These are phyloP conservation scores for Ramphastos sulfuratus DNA, from an alignment of 2,113 vertebrate genomes.

Conservation along the genomic window DNA sequence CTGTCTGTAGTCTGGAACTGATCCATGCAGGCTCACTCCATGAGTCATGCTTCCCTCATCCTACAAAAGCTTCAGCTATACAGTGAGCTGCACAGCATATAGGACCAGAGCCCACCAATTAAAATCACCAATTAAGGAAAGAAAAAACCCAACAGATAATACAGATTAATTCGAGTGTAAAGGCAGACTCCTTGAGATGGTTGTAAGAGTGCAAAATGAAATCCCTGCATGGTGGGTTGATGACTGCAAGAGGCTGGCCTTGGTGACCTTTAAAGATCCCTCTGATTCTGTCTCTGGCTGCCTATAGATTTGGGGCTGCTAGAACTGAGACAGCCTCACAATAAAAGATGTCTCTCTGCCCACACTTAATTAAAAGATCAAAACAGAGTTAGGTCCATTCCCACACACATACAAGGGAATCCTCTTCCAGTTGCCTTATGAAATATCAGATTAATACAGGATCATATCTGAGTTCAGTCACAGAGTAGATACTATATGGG, in stretches of 20 bases:
- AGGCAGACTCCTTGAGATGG: background rate
- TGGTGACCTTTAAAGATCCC: too few relatives aligned
- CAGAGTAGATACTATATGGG: background rate
- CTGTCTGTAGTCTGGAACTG: background rate
- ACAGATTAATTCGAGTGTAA: background rate
- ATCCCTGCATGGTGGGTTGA: background rate
- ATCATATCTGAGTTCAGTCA: constrained; percentile 5
- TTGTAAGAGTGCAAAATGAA: background rate
- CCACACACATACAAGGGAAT: background rate
- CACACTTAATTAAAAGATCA: background rate
- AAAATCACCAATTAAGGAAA: background rate
- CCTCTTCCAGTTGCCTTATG: background rate
- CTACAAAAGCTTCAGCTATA: background rate
- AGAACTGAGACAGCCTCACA: background rate
- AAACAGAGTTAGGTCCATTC: background rate
- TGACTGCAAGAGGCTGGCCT: too few relatives aligned
- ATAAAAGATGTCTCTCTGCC: background rate
- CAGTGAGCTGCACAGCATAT: background rate
- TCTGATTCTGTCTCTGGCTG: background rate
- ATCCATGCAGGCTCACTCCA: background rate
- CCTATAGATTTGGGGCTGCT: background rate
- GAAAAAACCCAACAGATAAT: background rate
- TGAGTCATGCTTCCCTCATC: background rate
- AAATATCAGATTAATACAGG: background rate
- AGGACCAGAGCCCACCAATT: background rate